These are phyloP conservation scores for Cromileptes altivelis DNA, from an alignment of 2,113 vertebrate genomes.

Conservation along the genomic window DNA sequence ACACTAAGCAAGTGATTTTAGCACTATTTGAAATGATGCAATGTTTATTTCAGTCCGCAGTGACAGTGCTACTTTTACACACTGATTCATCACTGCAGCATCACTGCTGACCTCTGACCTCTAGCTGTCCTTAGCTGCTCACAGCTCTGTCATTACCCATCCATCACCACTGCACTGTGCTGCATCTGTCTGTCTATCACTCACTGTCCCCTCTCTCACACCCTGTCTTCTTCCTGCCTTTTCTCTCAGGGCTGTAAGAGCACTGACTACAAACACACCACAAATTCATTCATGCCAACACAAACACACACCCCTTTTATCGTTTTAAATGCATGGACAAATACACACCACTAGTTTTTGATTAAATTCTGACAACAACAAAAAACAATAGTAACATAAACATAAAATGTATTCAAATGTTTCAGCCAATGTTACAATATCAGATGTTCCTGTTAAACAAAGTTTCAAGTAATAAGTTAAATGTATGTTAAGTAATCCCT, in stretches of 20 bases:
- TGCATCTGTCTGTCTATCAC: slow-evolving; percentile 33
- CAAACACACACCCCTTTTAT: neutral
- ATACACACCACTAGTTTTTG: neutral
- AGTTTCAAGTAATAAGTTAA: no score
- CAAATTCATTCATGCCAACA: neutral
- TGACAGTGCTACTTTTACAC: no score
- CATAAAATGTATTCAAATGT: no score
- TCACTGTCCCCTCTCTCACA: slow-evolving; percentile 25
- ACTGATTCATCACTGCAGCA: no score
- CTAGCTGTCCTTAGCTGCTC: slow-evolving; percentile 16
- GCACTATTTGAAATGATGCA: no score
- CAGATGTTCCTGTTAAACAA: no score
- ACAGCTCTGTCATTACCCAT: slow-evolving; percentile 36
- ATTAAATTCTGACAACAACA: no score
- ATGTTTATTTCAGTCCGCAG: no score
- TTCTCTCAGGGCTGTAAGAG: neutral
- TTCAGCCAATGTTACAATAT: no score
- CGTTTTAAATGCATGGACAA: neutral
- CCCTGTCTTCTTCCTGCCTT: neutral
- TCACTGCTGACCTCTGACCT: slow-evolving; percentile 51
- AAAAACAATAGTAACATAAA: neutral
- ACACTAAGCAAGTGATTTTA: no score
- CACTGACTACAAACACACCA: no score
- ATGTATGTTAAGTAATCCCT: no score
- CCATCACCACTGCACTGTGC: slow-evolving; percentile 29